A percentile compares a stretch with the other conserved stretches of the same genome.
phyloP scores from a whole-genome alignment of 2,888 invertebrate species.

The Drosophila suboccidentalis region DNA sequence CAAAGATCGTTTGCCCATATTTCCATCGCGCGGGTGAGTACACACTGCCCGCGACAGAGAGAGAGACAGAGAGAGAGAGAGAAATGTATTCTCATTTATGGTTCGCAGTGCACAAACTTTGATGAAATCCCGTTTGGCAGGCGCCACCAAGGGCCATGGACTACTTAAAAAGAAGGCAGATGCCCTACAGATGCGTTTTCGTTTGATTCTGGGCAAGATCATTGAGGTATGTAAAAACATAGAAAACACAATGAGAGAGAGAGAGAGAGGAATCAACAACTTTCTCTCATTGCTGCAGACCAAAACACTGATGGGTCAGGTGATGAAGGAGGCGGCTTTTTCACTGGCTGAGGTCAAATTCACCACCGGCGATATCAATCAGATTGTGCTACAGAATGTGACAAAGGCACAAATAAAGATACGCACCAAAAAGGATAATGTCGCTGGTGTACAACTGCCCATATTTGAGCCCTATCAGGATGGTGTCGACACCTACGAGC shows the following conservation, averaged over 20 bases:
- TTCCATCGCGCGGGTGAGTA: constrained; percentile 97
- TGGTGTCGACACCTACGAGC: constrained; percentile 97
- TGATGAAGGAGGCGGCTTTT: constrained; percentile 99
- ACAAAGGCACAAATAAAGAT: constrained; percentile 99
- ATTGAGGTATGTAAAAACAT: constrained; percentile 91
- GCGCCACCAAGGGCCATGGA: constrained; percentile 99
- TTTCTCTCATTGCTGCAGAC: constrained; percentile 61
- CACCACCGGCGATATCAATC: constrained; percentile 98
- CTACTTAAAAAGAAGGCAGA: constrained; percentile 99
- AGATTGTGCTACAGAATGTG: constrained; percentile 98
- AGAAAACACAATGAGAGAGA: not conserved
- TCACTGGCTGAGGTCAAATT: constrained; percentile 99
- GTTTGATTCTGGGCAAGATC: constrained; percentile 98
- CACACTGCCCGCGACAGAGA: constrained; percentile 92
- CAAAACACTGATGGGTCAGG: constrained; percentile 88
- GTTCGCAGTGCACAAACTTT: constrained; percentile 95
- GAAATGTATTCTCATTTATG: not conserved
- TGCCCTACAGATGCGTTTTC: constrained; percentile 98
- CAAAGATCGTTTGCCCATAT: constrained; percentile 95
- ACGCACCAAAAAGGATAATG: constrained; percentile 98
- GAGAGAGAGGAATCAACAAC: not conserved
- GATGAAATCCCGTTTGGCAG: constrained; percentile 98
- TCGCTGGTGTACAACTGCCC: constrained; percentile 98
- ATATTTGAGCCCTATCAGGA: constrained; percentile 91
- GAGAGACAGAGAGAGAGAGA: not conserved